Conservation (phyloP, 2,888 invertebrate genomes). For the Perizoma flavofasciatum region DNA sequence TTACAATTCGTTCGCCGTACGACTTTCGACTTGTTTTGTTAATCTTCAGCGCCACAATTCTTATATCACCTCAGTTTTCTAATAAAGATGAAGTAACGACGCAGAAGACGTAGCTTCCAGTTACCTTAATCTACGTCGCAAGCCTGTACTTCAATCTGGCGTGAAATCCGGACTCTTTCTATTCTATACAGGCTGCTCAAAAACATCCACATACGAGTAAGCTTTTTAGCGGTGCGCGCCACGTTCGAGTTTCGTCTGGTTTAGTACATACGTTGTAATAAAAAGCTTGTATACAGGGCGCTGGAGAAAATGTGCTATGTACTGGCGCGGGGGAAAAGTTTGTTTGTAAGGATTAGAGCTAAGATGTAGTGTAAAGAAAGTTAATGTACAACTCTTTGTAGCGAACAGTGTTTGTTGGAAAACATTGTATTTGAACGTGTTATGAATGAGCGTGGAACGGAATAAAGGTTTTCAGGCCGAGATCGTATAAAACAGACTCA, state of each 20-base stretch:
- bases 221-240: slow-evolving; percentile 52
- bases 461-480: no score
- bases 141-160: slow-evolving; percentile 52
- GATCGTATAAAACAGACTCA: no score
- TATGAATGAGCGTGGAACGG: background rate
- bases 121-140: slow-evolving; percentile 22
- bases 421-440: slow-evolving; percentile 15
- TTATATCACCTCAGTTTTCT: background rate
- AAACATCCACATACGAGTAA: slow-evolving; percentile 43
- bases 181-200: slow-evolving; percentile 50
- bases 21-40: no score
- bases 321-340: slow-evolving; percentile 15
- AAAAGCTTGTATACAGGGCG: slow-evolving; percentile 40
- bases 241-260: slow-evolving; percentile 46
- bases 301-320: slow-evolving; percentile 27
- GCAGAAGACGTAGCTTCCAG: slow-evolving; percentile 22
- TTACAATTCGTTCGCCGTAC: no score
- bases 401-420: slow-evolving; percentile 10
- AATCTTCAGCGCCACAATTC: no score
- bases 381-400: slow-evolving; percentile 20
- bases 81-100: background rate
- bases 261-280: slow-evolving; percentile 42
- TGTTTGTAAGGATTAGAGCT: slow-evolving; percentile 21
- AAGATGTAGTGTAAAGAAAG: slow-evolving; percentile 19
- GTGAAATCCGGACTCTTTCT: slow-evolving; percentile 58